Conservation (phyloP, 2,113 vertebrate species). For the Dicrurus megarhynchus region DNA sequence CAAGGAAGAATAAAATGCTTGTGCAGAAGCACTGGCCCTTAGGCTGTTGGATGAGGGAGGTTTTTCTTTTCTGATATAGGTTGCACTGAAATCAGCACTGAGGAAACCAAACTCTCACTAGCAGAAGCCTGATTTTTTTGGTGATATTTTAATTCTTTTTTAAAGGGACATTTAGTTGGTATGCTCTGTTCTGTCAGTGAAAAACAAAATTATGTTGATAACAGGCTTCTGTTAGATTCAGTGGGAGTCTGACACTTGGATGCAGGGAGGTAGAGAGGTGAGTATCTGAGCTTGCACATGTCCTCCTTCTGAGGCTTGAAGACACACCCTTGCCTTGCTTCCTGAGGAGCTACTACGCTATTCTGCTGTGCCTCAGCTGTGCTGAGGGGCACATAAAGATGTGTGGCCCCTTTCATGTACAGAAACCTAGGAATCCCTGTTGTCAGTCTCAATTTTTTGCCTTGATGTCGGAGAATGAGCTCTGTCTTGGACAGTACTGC, state of each 20-base stretch:
- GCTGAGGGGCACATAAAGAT: not conserved
- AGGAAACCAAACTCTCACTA: not conserved
- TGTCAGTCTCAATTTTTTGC: not conserved
- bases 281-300: not conserved
- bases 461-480: not conserved
- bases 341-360: not conserved
- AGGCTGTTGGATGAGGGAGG: not conserved
- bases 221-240: not conserved
- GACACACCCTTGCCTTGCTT: not conserved
- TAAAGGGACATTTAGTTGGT: not conserved
- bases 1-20: not conserved
- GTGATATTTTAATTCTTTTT: not conserved
- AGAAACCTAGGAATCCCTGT: not conserved
- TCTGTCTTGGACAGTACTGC: not conserved
- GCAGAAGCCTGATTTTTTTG: not conserved
- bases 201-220: not conserved
- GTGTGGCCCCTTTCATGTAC: fast-evolving
- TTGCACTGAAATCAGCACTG: not conserved
- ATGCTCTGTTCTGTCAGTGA: not conserved
- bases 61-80: not conserved
- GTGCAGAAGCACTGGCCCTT: not conserved
- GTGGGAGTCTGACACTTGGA: not conserved
- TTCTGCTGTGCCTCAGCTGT: not conserved
- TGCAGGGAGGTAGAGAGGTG: not conserved
- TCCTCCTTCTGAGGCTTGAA: not conserved